Percentiles rank a stretch among this genome's conserved stretches.
Evolutionary conservation across 2,888 invertebrate species (phyloP).

Genomic region (Chamaedrilus cognettii): DNA sequence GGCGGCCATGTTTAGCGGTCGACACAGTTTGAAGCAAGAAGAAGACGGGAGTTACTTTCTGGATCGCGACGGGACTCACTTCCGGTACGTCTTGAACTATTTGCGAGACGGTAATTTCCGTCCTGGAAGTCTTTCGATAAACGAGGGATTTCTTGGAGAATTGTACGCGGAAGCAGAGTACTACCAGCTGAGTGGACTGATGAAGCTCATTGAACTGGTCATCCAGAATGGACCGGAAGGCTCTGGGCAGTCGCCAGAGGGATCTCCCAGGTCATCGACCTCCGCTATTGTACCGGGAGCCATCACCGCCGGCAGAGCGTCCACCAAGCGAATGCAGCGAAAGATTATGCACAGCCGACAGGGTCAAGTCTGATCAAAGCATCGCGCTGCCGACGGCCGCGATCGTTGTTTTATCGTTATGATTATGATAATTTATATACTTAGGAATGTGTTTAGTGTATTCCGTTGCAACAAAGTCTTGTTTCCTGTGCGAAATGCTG

Average conservation of each 20-base stretch:
- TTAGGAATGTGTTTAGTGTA: too few species aligned
- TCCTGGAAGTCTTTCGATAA: slow-evolving; percentile 33
- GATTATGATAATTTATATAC: neutral
- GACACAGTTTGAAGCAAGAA: slow-evolving; percentile 37
- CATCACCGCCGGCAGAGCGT: too few species aligned
- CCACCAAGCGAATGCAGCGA: neutral
- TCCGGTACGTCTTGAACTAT: slow-evolving; percentile 51
- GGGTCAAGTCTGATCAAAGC: too few species aligned
- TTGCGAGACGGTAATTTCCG: slow-evolving; percentile 51
- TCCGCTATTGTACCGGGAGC: too few species aligned
- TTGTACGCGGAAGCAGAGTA: slow-evolving; percentile 42
- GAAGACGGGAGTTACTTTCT: slow-evolving; percentile 43
- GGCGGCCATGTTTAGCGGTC: slow-evolving; percentile 44
- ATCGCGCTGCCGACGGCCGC: too few species aligned
- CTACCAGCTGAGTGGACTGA: slow-evolving; percentile 36
- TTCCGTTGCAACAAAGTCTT: too few species aligned
- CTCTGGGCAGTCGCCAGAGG: neutral
- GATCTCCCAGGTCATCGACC: too few species aligned
- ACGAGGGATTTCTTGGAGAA: slow-evolving; percentile 37
- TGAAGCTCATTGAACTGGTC: slow-evolving; percentile 14
- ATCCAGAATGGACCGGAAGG: neutral
- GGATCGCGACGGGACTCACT: slow-evolving; percentile 46
- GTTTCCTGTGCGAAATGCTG: too few species aligned
- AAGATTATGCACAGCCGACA: too few species aligned
- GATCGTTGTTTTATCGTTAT: too few species aligned